phyloP scores from a whole-genome alignment of 1,140 invertebrate genomes.

The Medauroidea extradentata region DNA sequence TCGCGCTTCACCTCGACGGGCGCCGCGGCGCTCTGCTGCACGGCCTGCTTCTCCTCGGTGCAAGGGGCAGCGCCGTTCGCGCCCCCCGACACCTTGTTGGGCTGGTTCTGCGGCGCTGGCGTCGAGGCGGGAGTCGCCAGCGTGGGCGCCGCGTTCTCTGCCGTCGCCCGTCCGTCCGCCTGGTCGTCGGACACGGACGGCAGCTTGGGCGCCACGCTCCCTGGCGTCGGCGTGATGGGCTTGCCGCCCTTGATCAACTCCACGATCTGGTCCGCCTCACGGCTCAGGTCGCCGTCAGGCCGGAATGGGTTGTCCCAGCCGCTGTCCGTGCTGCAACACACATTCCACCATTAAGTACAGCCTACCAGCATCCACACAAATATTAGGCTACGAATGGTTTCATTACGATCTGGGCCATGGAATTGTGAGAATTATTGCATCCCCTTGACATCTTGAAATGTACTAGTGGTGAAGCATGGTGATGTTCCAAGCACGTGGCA shows the following conservation, averaged over 20 bases:
- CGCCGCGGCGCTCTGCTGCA: constrained; percentile 39
- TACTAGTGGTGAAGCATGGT: no score
- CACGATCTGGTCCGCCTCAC: constrained; percentile 94
- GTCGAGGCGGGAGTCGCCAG: constrained; percentile 15
- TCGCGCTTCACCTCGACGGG: constrained; percentile 71
- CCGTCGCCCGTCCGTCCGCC: constrained; percentile 1
- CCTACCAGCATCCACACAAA: no score
- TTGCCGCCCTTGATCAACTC: constrained; percentile 88
- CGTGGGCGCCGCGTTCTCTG: constrained; percentile 16
- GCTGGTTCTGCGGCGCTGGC: constrained; percentile 33
- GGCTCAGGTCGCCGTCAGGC: constrained; percentile 88
- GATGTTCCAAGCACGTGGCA: no score
- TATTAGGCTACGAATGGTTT: no score
- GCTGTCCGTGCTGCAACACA: constrained; percentile 80
- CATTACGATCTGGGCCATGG: no score
- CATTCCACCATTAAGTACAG: no score
- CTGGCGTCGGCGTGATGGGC: constrained; percentile 66
- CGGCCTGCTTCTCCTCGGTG: constrained; percentile 35
- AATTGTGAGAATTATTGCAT: no score
- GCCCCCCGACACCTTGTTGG: constrained; percentile 3
- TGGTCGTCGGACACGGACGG: constrained; percentile 42
- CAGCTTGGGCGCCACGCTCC: constrained; percentile 35
- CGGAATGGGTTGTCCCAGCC: constrained; percentile 97
- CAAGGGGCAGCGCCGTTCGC: constrained; percentile 2
- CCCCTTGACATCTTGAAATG: no score